phyloP scores from a whole-genome alignment of 1,140 invertebrate genomes.

The Bathynomus jamesi region DNA sequence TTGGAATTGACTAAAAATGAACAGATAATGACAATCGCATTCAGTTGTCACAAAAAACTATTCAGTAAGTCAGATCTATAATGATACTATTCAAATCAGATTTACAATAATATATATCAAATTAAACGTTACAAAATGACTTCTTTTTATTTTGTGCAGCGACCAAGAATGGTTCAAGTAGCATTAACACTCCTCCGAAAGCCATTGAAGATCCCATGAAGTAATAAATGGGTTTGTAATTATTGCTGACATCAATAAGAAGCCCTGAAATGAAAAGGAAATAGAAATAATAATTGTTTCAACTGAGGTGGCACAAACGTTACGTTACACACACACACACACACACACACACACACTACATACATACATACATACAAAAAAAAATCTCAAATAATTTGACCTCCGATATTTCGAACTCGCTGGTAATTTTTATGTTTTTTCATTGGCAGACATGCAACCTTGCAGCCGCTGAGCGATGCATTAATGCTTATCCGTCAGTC shows the following conservation, averaged over 20 bases:
- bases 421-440: too few relatives aligned
- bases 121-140: too few relatives aligned
- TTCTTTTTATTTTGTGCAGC: background rate
- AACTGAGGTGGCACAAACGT: background rate
- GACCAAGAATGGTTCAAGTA: background rate
- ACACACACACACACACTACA: background rate
- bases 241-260: constrained; percentile 58
- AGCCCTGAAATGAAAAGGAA: constrained; percentile 47
- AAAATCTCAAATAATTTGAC: background rate
- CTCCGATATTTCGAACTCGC: background rate
- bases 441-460: too few relatives aligned
- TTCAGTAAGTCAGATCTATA: too few relatives aligned
- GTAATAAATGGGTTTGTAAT: constrained; percentile 60
- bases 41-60: too few relatives aligned
- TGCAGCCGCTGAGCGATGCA: too few relatives aligned
- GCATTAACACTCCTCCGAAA: background rate
- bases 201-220: constrained; percentile 55
- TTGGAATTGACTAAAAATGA: too few relatives aligned
- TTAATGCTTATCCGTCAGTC: too few relatives aligned
- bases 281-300: background rate
- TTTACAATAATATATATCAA: too few relatives aligned
- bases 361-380: background rate
- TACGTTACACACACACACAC: background rate
- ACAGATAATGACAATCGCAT: too few relatives aligned
- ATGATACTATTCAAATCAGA: too few relatives aligned